Percentiles rank a stretch among this genome's conserved stretches.
Conservation (phyloP, 2,888 invertebrate species). For the Zygaena filipendulae region DNA sequence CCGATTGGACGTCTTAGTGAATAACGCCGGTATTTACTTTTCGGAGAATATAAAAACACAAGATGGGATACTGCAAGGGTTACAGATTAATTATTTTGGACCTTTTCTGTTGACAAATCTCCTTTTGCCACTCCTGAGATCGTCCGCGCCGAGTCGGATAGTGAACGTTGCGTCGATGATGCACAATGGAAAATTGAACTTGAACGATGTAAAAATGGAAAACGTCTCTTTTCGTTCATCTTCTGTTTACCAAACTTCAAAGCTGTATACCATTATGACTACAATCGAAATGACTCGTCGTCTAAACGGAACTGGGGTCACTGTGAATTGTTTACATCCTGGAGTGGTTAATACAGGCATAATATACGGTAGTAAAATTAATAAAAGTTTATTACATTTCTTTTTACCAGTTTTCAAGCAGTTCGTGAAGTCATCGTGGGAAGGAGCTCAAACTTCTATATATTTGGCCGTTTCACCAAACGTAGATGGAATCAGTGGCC, state of each 20-base stretch:
- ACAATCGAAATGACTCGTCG: slow-evolving; percentile 75
- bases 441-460: slow-evolving; percentile 63
- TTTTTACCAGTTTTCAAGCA: slow-evolving; percentile 38
- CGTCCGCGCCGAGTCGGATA: slow-evolving; percentile 27
- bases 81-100: slow-evolving; percentile 67
- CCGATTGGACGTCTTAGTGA: slow-evolving; percentile 41
- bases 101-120: slow-evolving; percentile 72
- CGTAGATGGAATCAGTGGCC: slow-evolving; percentile 67
- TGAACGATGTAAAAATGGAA: slow-evolving; percentile 20
- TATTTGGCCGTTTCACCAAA: slow-evolving; percentile 63
- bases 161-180: slow-evolving; percentile 61
- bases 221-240: slow-evolving; percentile 9
- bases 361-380: slow-evolving; percentile 59
- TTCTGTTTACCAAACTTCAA: slow-evolving; percentile 32
- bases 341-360: slow-evolving; percentile 77
- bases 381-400: slow-evolving; percentile 19
- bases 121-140: slow-evolving; percentile 39
- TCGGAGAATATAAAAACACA: slow-evolving; percentile 33
- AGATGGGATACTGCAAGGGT: slow-evolving; percentile 67
- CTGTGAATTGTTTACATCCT: slow-evolving; percentile 84
- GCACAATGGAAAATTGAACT: slow-evolving; percentile 31
- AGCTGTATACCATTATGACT: slow-evolving; percentile 71
- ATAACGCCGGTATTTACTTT: slow-evolving; percentile 40
- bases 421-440: slow-evolving; percentile 31
- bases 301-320: slow-evolving; percentile 75